Evolutionary conservation across 2,888 invertebrate species (phyloP).

Genomic region (Disparrhopalites patrizii): DNA sequence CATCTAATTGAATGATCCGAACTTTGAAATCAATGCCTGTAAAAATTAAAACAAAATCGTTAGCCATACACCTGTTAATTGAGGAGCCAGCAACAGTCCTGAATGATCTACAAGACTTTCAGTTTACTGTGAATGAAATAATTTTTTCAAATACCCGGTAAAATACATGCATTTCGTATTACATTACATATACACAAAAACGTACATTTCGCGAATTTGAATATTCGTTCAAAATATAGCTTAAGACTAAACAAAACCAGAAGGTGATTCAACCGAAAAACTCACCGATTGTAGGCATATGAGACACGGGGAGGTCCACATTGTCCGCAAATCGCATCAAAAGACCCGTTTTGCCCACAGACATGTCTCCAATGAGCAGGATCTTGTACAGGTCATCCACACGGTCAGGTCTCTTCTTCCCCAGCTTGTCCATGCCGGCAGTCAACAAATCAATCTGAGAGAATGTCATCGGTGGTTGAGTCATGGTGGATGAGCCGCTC

Average conservation of each 20-base stretch:
- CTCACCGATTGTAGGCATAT: conserved; percentile 26
- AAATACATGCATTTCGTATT: too few relatives aligned
- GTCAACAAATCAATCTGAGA: neutral
- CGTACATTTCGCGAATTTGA: too few relatives aligned
- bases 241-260: too few relatives aligned
- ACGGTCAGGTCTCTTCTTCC: conserved; percentile 8
- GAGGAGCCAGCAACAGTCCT: too few relatives aligned
- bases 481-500: too few relatives aligned
- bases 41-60: neutral
- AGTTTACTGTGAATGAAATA: too few relatives aligned
- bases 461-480: neutral
- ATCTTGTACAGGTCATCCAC: conserved; percentile 36
- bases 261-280: too few relatives aligned
- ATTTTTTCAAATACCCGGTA: too few relatives aligned
- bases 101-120: too few relatives aligned
- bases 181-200: too few relatives aligned
- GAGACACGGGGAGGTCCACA: neutral
- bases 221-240: too few relatives aligned
- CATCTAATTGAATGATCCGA: conserved; percentile 31
- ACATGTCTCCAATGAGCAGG: conserved; percentile 32
- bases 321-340: conserved; percentile 30
- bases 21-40: conserved; percentile 42
- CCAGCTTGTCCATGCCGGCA: neutral
- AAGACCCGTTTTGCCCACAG: conserved; percentile 36
- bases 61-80: too few relatives aligned